phyloP scores from a whole-genome alignment of 2,888 invertebrate genomes.

The Rotaria socialis region DNA sequence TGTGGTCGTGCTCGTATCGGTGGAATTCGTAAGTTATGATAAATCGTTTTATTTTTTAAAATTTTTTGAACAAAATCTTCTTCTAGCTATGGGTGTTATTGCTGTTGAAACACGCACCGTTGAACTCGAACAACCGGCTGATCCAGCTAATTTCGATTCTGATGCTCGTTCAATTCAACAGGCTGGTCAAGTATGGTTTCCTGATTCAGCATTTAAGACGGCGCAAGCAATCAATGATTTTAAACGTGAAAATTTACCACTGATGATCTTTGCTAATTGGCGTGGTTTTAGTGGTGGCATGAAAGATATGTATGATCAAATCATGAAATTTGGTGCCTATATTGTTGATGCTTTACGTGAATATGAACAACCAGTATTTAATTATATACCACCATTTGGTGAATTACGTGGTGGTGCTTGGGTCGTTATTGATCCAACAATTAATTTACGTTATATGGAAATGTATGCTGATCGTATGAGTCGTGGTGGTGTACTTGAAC shows the following conservation, averaged over 20 bases:
- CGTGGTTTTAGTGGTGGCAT: slow-evolving; percentile 98
- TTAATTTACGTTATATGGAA: slow-evolving; percentile 92
- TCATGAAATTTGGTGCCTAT: slow-evolving; percentile 95
- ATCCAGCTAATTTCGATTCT: slow-evolving; percentile 94
- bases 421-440: slow-evolving; percentile 91
- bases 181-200: slow-evolving; percentile 96
- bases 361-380: slow-evolving; percentile 83
- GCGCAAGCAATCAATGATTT: slow-evolving; percentile 96
- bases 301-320: slow-evolving; percentile 73
- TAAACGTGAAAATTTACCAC: slow-evolving; percentile 82
- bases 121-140: slow-evolving; percentile 87
- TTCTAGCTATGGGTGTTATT: slow-evolving; percentile 77
- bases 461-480: slow-evolving; percentile 93
- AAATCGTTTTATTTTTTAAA: no score
- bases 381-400: slow-evolving; percentile 92
- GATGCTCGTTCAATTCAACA: slow-evolving; percentile 72
- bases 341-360: slow-evolving; percentile 89
- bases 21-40: slow-evolving; percentile 36
- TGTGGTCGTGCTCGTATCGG: slow-evolving; percentile 56
- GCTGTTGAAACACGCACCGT: slow-evolving; percentile 94
- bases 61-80: neutral
- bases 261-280: slow-evolving; percentile 98
- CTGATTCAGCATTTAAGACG: slow-evolving; percentile 97
- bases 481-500: slow-evolving; percentile 87
- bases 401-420: slow-evolving; percentile 96